Percentiles rank a stretch among this genome's conserved stretches.
These are phyloP conservation scores for Kradibia gibbosae DNA, from an alignment of 1,140 invertebrate genomes.

Conservation along the genomic window DNA sequence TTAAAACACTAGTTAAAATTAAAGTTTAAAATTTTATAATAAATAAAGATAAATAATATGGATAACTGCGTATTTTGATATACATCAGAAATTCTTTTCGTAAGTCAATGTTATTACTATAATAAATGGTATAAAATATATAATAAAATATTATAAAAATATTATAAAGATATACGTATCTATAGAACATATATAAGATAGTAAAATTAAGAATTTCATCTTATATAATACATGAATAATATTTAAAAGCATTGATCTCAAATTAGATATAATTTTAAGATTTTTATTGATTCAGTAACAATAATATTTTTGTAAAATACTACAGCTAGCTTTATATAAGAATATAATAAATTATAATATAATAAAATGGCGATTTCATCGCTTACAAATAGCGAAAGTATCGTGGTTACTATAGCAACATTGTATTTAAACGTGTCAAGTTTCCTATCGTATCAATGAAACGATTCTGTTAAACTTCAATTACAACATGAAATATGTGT, in stretches of 20 bases:
- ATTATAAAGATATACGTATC: too few relatives aligned
- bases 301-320: background rate
- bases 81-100: too few relatives aligned
- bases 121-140: too few relatives aligned
- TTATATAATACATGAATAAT: too few relatives aligned
- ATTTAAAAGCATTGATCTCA: background rate
- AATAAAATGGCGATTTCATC: background rate
- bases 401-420: background rate
- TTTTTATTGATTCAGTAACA: background rate
- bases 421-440: background rate
- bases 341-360: background rate
- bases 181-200: too few relatives aligned
- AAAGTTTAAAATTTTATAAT: too few relatives aligned
- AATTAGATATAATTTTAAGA: background rate
- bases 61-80: too few relatives aligned
- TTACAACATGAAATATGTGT: constrained; percentile 1
- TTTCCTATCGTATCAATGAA: constrained; percentile 5
- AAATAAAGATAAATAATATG: too few relatives aligned
- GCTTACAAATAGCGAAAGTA: background rate
- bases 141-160: too few relatives aligned
- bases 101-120: too few relatives aligned
- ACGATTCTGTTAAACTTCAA: constrained; percentile 1
- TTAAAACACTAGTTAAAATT: too few relatives aligned
- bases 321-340: background rate
- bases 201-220: too few relatives aligned